Evolutionary conservation across 2,888 invertebrate genomes (phyloP).

Genomic region (Cinara cedri): DNA sequence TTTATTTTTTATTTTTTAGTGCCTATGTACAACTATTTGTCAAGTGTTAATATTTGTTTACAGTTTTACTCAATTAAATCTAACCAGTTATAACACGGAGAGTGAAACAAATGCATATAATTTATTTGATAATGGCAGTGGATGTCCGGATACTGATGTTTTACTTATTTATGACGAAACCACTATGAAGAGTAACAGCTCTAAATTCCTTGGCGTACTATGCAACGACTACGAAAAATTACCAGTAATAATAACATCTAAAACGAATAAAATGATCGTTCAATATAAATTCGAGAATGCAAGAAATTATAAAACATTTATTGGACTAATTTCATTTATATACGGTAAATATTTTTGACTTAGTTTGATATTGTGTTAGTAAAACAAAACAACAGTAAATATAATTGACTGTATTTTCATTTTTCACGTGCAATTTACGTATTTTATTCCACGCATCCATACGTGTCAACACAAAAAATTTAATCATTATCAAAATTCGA

Average conservation of each 20-base stretch:
- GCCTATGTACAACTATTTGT: background rate
- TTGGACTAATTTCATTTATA: constrained; percentile 13
- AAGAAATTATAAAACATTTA: background rate
- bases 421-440: too few relatives aligned
- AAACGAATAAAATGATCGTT: background rate
- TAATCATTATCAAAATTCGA: too few relatives aligned
- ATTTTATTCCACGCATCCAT: too few relatives aligned
- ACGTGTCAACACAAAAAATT: too few relatives aligned
- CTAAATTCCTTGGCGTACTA: background rate
- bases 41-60: background rate
- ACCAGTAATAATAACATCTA: background rate
- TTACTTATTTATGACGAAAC: background rate
- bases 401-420: too few relatives aligned
- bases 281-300: background rate
- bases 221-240: constrained; percentile 32
- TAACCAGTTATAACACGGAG: background rate
- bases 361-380: too few relatives aligned
- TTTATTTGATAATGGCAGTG: background rate
- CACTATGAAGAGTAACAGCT: background rate
- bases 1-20: background rate
- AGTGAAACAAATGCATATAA: too few relatives aligned
- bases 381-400: background rate
- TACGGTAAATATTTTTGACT: constrained; percentile 12
- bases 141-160: background rate
- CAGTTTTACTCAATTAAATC: constrained; percentile 34